These are phyloP conservation scores for Otus sunia DNA, from an alignment of 2,113 vertebrate genomes.

Conservation along the genomic window DNA sequence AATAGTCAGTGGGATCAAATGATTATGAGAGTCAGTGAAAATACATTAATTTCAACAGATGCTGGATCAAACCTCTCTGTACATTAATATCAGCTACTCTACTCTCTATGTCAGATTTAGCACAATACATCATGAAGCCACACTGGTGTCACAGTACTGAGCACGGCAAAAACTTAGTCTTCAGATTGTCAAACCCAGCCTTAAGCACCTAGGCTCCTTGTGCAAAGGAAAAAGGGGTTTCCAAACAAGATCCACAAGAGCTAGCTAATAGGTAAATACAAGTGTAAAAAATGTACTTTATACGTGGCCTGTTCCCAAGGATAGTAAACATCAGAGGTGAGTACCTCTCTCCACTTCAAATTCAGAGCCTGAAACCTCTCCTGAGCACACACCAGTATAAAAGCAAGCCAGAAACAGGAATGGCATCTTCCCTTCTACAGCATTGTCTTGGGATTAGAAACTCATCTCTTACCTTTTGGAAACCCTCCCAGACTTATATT, in stretches of 20 bases:
- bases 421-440: neutral
- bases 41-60: neutral
- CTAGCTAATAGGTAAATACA: neutral
- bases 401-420: neutral
- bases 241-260: neutral
- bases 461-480: neutral
- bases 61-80: neutral
- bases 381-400: neutral
- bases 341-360: neutral
- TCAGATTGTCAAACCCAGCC: neutral
- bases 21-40: neutral
- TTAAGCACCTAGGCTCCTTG: neutral
- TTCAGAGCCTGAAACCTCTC: neutral
- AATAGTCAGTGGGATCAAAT: neutral
- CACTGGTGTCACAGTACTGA: neutral
- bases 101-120: neutral
- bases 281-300: neutral
- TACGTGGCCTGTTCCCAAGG: neutral
- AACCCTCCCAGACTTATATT: neutral
- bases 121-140: rapidly evolving
- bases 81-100: neutral
- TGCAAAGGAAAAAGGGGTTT: neutral
- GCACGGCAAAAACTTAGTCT: neutral
- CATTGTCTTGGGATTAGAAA: neutral
- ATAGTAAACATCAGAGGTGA: neutral